Percentiles rank a stretch among this genome's conserved stretches.
phyloP scores from a whole-genome alignment of 2,888 invertebrate genomes.

The Poecilobothrus nobilitatus region DNA sequence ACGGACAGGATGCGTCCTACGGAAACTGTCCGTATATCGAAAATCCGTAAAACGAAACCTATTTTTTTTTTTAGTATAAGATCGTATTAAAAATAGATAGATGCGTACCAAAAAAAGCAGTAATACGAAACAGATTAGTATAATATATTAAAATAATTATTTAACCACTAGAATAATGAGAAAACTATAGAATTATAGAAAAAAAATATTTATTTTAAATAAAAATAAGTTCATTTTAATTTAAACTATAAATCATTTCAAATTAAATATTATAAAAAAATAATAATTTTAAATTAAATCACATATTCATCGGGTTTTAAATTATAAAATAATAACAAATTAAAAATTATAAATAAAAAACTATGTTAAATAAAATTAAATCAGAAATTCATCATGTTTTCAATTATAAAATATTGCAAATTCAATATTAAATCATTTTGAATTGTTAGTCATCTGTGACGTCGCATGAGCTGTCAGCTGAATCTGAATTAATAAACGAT shows the following conservation, averaged over 20 bases:
- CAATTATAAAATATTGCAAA: too few species aligned
- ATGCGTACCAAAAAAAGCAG: background rate
- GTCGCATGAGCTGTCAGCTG: too few species aligned
- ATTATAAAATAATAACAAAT: background rate
- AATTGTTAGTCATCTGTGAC: too few species aligned
- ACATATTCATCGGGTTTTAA: too few species aligned
- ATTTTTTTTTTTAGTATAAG: constrained; percentile 5
- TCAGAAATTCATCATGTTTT: too few species aligned
- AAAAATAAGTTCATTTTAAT: too few species aligned
- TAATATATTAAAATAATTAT: too few species aligned
- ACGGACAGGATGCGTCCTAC: background rate
- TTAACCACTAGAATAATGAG: background rate
- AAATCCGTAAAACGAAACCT: background rate
- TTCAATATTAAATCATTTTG: background rate
- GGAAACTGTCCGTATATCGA: background rate
- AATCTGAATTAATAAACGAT: background rate
- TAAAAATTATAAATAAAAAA: background rate
- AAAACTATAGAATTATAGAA: background rate
- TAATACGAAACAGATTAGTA: too few species aligned
- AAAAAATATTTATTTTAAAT: background rate
- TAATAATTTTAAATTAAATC: too few species aligned
- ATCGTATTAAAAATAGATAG: background rate
- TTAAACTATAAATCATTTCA: too few species aligned
- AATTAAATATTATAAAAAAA: too few species aligned
- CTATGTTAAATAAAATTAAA: too few species aligned